Evolutionary conservation across 1,140 invertebrate genomes (phyloP), one percentile per base, ranked within the genome.

Genomic region (Zaprionus africanus): DNA sequence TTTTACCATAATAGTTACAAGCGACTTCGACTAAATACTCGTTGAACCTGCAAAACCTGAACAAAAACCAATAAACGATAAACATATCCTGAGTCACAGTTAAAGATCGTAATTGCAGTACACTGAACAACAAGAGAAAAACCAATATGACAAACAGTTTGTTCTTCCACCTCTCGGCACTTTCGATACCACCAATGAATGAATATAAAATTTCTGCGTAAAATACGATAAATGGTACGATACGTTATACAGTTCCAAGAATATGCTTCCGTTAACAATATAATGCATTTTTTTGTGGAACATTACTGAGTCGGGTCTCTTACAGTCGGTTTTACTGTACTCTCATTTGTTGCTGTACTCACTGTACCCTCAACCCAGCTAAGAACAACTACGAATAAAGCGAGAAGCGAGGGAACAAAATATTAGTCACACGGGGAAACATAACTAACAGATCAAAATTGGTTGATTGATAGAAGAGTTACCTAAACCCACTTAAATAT

Each of bases 101-200:
- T 74, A 53, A 81, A 65, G 81, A 74, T 69, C 66, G 69, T 69
- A 68, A 60, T 17, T 28, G 69, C 43, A 75, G 24, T 66, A 70
- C 51, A 70, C 19, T 66, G 41, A 64, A 49, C 64, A 64, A 75
- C 26, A 49, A 62, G 54, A 43, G 49, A 7, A 12, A 60, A 19
- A 53, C 6, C 15, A 64, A 54, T 24, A 59, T 22, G 13, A 58
- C 26, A 34, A 72, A 64, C 63, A 65, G 79, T 78, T 86, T 71
- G 83, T 66, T 80, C 83, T 87, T 87, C 84, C 84, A 84, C 81
- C 84, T 84, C 82, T 86, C 72, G 75, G 76, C 81, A 81, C 68
- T 84, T 86, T 83, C 67, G 81, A 49, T 90, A 88, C 84, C 85
- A 88, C 84, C 85, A 70, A 63, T 31, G 68, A 78, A 36, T 63